phyloP scores from a whole-genome alignment of 2,113 vertebrate genomes.

The Ictidomys tridecemlineatus region DNA sequence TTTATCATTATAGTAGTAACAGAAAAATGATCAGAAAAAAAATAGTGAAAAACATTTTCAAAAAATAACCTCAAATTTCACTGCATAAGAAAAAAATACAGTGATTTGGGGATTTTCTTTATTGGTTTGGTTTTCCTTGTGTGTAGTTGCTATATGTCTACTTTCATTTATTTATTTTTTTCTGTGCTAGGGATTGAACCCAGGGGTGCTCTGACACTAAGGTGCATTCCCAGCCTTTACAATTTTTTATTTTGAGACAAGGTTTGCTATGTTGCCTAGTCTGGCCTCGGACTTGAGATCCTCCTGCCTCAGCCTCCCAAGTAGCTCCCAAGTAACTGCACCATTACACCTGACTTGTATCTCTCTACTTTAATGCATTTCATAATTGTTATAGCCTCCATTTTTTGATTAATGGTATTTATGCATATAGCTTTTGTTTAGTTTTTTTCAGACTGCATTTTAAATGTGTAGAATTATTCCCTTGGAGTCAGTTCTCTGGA shows the following conservation, averaged over 20 bases:
- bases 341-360: too few species aligned
- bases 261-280: too few species aligned
- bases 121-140: background rate
- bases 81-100: background rate
- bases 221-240: too few species aligned
- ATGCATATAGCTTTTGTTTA: background rate
- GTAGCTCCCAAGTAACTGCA: too few species aligned
- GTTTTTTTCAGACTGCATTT: background rate
- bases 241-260: too few species aligned
- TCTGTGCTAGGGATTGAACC: too few species aligned
- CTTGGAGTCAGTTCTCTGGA: background rate
- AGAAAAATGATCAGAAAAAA: conserved; percentile 5
- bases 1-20: background rate
- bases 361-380: background rate
- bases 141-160: background rate
- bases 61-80: background rate
- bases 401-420: background rate
- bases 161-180: too few species aligned
- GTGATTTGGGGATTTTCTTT: background rate
- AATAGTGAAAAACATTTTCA: background rate
- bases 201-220: too few species aligned
- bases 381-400: background rate
- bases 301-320: too few species aligned
- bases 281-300: too few species aligned
- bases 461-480: background rate